Conservation (phyloP, 2,113 vertebrate species). For the Vombatus ursinus region DNA sequence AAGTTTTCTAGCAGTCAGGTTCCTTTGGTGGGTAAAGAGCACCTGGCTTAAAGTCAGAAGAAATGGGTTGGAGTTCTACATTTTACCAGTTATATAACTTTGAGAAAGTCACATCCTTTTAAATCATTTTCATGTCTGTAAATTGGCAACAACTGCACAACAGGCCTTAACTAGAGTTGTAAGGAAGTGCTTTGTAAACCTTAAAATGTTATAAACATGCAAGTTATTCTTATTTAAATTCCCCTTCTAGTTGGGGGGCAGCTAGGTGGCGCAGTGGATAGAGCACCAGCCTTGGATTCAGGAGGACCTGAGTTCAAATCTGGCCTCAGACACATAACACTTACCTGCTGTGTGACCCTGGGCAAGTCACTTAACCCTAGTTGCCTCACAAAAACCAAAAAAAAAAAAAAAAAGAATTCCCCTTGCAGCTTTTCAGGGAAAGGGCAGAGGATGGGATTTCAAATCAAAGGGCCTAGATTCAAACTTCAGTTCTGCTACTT, state of each 20-base stretch:
- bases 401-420: too few species aligned
- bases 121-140: neutral
- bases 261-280: too few species aligned
- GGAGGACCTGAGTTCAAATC: too few species aligned
- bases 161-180: neutral
- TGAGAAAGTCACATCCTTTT: neutral
- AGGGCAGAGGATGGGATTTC: neutral
- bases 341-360: too few species aligned
- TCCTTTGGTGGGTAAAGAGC: neutral
- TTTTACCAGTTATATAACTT: too few species aligned
- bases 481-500: neutral
- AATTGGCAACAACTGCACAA: neutral
- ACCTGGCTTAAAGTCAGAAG: neutral
- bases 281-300: too few species aligned
- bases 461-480: neutral
- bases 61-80: neutral
- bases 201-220: neutral
- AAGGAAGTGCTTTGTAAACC: neutral
- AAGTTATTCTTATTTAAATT: neutral
- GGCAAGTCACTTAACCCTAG: too few species aligned
- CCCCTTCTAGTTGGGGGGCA: too few species aligned
- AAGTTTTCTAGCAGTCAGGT: neutral
- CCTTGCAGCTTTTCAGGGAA: too few species aligned
- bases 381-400: too few species aligned
- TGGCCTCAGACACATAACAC: too few species aligned